These are phyloP conservation scores for Callospermophilus lateralis DNA, from an alignment of 2,113 vertebrate genomes.

Conservation along the genomic window DNA sequence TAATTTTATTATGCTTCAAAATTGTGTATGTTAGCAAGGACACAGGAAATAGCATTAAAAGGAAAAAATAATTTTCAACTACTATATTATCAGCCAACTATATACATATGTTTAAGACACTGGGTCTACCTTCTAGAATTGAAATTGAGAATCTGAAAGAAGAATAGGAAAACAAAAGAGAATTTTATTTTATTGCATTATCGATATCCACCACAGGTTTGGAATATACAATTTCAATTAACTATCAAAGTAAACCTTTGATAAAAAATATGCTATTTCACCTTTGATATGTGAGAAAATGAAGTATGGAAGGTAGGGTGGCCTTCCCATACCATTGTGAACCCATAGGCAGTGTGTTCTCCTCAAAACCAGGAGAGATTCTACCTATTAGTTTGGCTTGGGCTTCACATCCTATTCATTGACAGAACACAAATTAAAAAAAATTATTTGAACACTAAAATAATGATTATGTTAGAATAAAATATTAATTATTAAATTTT, in stretches of 20 bases:
- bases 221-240: background rate
- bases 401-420: background rate
- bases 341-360: fast-evolving
- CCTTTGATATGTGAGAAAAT: background rate
- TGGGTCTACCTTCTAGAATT: background rate
- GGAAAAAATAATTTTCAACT: background rate
- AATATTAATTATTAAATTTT: too few relatives aligned
- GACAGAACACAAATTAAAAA: background rate
- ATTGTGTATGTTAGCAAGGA: background rate
- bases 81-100: background rate
- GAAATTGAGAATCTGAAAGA: background rate
- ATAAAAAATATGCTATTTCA: background rate
- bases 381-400: background rate
- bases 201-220: background rate
- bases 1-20: conserved; percentile 24
- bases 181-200: background rate
- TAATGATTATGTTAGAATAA: too few relatives aligned
- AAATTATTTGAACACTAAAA: background rate
- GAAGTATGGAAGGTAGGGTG: background rate
- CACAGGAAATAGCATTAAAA: background rate
- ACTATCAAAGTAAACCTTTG: background rate
- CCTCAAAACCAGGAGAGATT: background rate
- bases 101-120: background rate
- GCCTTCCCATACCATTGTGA: background rate
- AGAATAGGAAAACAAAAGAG: background rate